These are phyloP conservation scores for Mycetomoellerius zeteki DNA, from an alignment of 1,140 invertebrate genomes.

Conservation along the genomic window DNA sequence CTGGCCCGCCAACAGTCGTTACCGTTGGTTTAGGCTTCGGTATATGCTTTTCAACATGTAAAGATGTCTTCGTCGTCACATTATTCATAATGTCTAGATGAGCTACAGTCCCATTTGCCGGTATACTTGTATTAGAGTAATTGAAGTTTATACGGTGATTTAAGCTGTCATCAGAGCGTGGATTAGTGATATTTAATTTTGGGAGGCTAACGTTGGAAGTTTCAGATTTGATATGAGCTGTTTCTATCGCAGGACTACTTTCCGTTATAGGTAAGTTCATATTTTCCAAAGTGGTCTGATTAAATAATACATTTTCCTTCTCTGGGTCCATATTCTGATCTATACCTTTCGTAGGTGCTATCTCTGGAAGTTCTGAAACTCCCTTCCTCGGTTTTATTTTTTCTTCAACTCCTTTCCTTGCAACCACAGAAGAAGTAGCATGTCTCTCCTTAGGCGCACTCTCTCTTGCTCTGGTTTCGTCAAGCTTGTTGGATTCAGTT, in stretches of 20 bases:
- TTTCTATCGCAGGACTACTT: constrained; percentile 2
- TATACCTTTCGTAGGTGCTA: constrained; percentile 69
- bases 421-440: constrained; percentile 22
- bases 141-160: constrained; percentile 4
- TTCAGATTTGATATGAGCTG: not conserved
- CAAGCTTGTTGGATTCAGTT: not conserved
- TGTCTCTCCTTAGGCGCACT: constrained; percentile 57
- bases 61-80: constrained; percentile 29
- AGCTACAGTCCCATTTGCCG: not conserved
- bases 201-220: not conserved
- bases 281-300: constrained; percentile 1
- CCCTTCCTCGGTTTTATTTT: constrained; percentile 73
- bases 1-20: constrained; percentile 78
- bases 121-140: not conserved
- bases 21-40: constrained; percentile 84
- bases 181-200: constrained; percentile 26
- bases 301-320: not conserved
- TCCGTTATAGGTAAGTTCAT: constrained; percentile 17
- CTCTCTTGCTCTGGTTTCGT: not conserved
- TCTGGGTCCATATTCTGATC: constrained; percentile 24
- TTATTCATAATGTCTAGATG: not conserved
- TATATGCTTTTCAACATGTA: constrained; percentile 76
- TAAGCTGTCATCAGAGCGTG: not conserved
- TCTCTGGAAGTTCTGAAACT: constrained; percentile 52
- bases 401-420: constrained; percentile 63